Evolutionary conservation across 2,797 vertebrate genomes (phyloP).

Genomic region (Borostomias antarcticus): DNA sequence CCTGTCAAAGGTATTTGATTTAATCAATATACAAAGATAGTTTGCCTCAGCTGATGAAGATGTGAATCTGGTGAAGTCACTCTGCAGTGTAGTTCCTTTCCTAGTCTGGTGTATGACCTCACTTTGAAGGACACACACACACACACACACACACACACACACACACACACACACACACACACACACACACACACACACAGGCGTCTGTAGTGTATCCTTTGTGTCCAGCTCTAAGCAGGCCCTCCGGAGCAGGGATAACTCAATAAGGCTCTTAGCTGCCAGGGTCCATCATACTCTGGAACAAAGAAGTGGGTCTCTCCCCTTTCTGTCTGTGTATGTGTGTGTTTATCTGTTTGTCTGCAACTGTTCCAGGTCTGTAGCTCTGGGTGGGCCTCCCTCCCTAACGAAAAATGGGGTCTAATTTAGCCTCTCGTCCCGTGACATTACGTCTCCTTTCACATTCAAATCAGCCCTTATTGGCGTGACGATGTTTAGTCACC

Average conservation of each 20-base stretch:
- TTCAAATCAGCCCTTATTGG: conserved; percentile 60
- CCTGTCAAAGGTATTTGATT: too few species aligned
- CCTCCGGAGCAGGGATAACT: conserved; percentile 36
- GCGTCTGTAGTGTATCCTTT: conserved; percentile 17
- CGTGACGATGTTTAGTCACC: conserved; percentile 52
- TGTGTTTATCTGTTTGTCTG: too few species aligned
- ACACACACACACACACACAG: conserved; percentile 3
- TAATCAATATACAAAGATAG: too few species aligned
- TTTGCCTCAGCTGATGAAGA: background rate
- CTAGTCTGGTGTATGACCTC: conserved; percentile 3
- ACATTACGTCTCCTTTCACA: conserved; percentile 43
- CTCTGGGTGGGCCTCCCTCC: background rate
- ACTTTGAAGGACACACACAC: background rate
- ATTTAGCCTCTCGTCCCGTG: conserved; percentile 17
- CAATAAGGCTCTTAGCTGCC: conserved; percentile 31
- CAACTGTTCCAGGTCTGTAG: background rate
- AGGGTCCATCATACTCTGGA: conserved; percentile 23
- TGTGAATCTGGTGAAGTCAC: conserved; percentile 11
- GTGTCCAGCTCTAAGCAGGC: conserved; percentile 32
- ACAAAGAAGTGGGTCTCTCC: conserved; percentile 28
- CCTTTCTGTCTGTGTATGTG: background rate
- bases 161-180: conserved; percentile 20
- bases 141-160: conserved; percentile 6
- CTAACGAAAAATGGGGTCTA: background rate
- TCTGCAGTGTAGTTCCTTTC: background rate